Evolutionary conservation across 2,797 vertebrate genomes (phyloP).

Genomic region (Harpagifer antarcticus): DNA sequence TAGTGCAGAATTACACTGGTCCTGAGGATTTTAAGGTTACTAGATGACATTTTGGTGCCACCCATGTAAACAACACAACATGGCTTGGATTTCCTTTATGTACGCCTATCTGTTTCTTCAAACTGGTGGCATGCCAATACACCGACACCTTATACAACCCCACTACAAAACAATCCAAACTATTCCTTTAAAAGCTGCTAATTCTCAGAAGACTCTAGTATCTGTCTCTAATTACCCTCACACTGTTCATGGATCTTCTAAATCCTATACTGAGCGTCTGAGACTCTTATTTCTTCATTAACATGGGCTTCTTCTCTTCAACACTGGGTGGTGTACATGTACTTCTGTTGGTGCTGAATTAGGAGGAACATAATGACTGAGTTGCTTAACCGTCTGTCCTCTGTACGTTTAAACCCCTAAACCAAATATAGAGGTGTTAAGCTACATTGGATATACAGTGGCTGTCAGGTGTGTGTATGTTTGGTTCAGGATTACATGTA

Average conservation of each 20-base stretch:
- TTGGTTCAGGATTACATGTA: conserved; percentile 42
- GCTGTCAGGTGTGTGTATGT: conserved; percentile 23
- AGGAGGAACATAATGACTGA: neutral
- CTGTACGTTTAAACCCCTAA: conserved; percentile 21
- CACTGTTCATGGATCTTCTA: neutral
- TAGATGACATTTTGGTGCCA: too few species aligned
- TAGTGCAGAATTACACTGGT: too few species aligned
- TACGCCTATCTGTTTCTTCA: too few species aligned
- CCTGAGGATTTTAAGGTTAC: too few species aligned
- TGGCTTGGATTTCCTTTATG: too few species aligned
- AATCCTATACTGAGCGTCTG: neutral
- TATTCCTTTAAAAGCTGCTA: too few species aligned
- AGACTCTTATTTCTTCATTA: neutral
- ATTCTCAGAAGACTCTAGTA: neutral
- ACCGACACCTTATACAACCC: too few species aligned
- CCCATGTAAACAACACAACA: too few species aligned
- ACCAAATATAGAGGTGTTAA: conserved; percentile 43
- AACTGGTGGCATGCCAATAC: too few species aligned
- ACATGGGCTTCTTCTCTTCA: conserved; percentile 18
- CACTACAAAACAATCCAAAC: too few species aligned
- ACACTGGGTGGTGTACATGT: conserved; percentile 59
- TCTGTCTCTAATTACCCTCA: neutral
- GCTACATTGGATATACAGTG: conserved; percentile 17
- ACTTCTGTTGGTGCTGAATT: conserved; percentile 11
- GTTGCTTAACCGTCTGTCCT: neutral